A percentile compares a stretch with the other conserved stretches of the same genome.
phyloP scores from a whole-genome alignment of 2,797 vertebrate genomes.

The Gallirallus australis region DNA sequence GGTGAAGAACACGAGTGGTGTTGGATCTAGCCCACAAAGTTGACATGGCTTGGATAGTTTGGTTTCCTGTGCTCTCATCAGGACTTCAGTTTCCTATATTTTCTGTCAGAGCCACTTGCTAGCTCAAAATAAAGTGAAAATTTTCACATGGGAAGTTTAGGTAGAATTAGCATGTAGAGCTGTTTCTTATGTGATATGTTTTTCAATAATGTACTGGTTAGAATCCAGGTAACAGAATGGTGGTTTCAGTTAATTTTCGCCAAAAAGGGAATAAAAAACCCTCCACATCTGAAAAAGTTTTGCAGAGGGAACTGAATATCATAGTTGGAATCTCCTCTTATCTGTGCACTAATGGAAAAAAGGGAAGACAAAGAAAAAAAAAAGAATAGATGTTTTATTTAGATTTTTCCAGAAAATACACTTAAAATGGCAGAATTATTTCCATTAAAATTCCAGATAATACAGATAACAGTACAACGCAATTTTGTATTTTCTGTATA shows the following conservation, averaged over 20 bases:
- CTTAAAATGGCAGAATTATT: slow-evolving; percentile 48
- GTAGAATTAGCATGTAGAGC: neutral
- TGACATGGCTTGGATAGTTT: neutral
- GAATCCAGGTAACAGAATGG: slow-evolving; percentile 24
- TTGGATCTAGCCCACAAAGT: neutral
- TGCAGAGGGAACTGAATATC: slow-evolving; percentile 33
- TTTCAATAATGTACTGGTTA: slow-evolving; percentile 43
- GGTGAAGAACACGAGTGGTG: neutral
- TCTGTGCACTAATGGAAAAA: neutral
- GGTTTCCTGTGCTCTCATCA: neutral
- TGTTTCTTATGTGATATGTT: neutral
- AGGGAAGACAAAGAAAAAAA: neutral
- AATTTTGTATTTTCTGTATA: slow-evolving; percentile 50
- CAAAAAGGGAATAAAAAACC: slow-evolving; percentile 15
- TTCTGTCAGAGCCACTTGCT: neutral
- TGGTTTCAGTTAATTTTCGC: slow-evolving; percentile 32
- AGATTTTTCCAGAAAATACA: slow-evolving; percentile 26
- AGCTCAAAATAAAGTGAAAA: neutral
- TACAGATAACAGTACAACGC: slow-evolving; percentile 28
- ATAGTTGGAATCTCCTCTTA: slow-evolving; percentile 20
- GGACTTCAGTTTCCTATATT: neutral
- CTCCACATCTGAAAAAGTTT: slow-evolving; percentile 14
- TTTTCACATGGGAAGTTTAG: neutral
- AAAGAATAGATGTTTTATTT: slow-evolving; percentile 13
- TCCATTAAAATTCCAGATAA: slow-evolving; percentile 36